Percentiles rank a stretch among this genome's conserved stretches.
phyloP scores from a whole-genome alignment of 2,888 invertebrate species.

The Oithona nana region DNA sequence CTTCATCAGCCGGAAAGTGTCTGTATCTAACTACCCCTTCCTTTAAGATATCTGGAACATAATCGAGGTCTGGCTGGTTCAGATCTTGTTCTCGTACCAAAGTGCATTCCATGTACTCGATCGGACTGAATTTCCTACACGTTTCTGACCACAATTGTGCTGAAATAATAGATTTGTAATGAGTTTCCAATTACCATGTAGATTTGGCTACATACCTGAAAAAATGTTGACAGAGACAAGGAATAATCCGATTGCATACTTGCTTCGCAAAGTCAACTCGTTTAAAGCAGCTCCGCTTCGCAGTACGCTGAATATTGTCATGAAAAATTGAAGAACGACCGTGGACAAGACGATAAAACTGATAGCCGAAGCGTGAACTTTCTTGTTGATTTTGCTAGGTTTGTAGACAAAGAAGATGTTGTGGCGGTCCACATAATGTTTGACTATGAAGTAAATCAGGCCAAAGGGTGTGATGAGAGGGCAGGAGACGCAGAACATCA shows the following conservation, averaged over 20 bases:
- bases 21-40: neutral
- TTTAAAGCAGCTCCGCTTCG: neutral
- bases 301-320: neutral
- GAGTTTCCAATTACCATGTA: no score
- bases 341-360: conserved; percentile 23
- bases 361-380: conserved; percentile 71
- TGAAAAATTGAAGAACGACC: neutral
- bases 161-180: no score
- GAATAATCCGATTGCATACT: neutral
- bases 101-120: conserved; percentile 2
- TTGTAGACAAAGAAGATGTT: conserved; percentile 88
- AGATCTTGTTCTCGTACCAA: neutral
- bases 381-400: conserved; percentile 62
- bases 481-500: conserved; percentile 64
- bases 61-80: neutral
- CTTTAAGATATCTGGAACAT: neutral
- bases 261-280: neutral
- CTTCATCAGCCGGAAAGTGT: neutral
- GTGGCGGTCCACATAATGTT: conserved; percentile 83
- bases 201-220: no score
- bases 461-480: conserved; percentile 86
- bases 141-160: conserved; percentile 7
- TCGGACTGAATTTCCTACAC: conserved; percentile 2
- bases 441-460: conserved; percentile 63
- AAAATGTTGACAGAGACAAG: neutral